Base-by-base conservation (phyloP, 2,888 invertebrate genomes). In the Xestia ashworthii region DNA sequence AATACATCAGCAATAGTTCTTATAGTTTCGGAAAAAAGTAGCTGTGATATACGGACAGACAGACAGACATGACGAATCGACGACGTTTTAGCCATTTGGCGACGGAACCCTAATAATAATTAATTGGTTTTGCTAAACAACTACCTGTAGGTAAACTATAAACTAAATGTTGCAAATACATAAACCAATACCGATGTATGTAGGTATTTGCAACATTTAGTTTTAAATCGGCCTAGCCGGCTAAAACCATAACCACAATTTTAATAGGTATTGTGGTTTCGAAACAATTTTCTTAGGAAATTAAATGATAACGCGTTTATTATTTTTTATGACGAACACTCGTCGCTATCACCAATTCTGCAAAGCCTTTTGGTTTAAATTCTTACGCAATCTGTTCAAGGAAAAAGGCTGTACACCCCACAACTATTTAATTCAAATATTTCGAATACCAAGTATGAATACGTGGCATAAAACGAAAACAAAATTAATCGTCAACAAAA, bases 401-500 rank as follows among this genome's bases (percentile, higher is more conserved):
- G 80, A 70, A 80, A 74, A 46, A 32, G 12, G 12, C 14, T 1
- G 14, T 58, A 74, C 62, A 70, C 6, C 70, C 38, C 73, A 55
- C 38, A 19, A 65, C 55, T 82, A 80, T 32, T 73, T 84, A 82
- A 80, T 75, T 81, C 70, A 80, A 71, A 76, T 85, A 83, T 80
- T 82, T 76, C n/a, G 64, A 72, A 82, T 76, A 78, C 68, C 38
- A 70, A 70, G 53, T 83, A 83, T 74, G 38, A 80, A 76, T 80
- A 81, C 50, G 70, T 55, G 67, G 71, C 73, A 81, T 77, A 81
- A 85, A 73, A 78, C 53, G 62, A 85, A 82, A 86, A 82, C 76
- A 82, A 80, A 88, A 89, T 88, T 90, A 89, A 90, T 88, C 71
- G 77, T 76, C 82, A 83, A 82, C 82, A 80, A 69, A 87, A 64